Conservation (phyloP, 2,797 vertebrate species). For the Gallinago nigripennis region DNA sequence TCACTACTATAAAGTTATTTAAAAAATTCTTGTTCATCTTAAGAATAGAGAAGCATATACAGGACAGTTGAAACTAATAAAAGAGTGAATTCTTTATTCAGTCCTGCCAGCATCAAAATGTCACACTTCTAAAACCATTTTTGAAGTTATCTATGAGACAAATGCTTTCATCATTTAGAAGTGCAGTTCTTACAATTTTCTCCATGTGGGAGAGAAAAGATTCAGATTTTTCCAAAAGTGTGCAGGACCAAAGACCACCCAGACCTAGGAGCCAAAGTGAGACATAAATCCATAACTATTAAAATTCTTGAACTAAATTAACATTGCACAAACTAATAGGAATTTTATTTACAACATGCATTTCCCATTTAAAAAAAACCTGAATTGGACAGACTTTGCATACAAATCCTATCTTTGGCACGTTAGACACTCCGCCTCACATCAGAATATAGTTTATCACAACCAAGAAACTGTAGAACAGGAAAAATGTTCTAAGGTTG, state of each 20-base stretch:
- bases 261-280: background rate
- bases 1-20: background rate
- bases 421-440: background rate
- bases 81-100: background rate
- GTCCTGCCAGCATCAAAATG: background rate
- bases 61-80: background rate
- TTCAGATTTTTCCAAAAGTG: background rate
- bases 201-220: background rate
- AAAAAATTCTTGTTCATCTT: background rate
- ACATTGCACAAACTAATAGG: background rate
- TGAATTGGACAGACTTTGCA: background rate
- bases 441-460: background rate
- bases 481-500: background rate
- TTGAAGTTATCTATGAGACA: background rate
- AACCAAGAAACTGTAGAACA: background rate
- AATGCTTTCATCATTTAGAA: background rate
- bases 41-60: background rate
- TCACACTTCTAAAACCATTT: background rate
- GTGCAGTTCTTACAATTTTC: background rate
- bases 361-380: background rate
- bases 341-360: conserved; percentile 12
- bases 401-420: background rate
- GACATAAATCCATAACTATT: background rate
- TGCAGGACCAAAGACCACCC: background rate
- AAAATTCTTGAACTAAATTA: background rate